Percentiles rank a stretch among this genome's conserved stretches.
phyloP scores from a whole-genome alignment of 2,797 vertebrate species.

The Microctenopoma steveboyesi region DNA sequence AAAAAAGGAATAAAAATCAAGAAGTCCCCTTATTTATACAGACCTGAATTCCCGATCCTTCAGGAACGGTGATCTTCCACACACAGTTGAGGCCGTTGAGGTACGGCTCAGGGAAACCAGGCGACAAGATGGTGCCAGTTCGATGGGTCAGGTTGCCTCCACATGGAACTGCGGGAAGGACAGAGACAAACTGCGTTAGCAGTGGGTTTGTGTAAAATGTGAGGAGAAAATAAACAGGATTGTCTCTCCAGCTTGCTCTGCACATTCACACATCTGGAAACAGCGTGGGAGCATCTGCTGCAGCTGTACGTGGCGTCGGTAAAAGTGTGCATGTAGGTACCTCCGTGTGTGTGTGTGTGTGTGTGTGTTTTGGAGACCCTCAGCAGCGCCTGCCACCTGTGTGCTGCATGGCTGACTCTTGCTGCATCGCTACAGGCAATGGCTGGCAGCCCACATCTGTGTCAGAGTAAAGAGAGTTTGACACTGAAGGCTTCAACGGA shows the following conservation, averaged over 20 bases:
- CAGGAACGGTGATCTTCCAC: conserved; percentile 97
- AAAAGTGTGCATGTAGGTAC: conserved; percentile 26
- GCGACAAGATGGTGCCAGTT: conserved; percentile 95
- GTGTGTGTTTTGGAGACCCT: conserved; percentile 56
- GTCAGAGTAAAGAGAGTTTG: conserved; percentile 44
- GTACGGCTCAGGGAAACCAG: conserved; percentile 97
- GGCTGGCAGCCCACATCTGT: conserved; percentile 63
- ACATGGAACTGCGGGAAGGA: conserved; percentile 88
- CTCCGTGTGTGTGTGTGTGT: neutral
- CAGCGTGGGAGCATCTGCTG: conserved; percentile 58
- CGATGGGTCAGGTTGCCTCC: conserved; percentile 95
- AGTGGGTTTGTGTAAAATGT: neutral
- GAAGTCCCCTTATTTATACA: conserved; percentile 3
- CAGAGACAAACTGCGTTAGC: conserved; percentile 37
- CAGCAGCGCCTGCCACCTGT: conserved; percentile 59
- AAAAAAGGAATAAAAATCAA: too few relatives aligned
- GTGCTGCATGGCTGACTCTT: conserved; percentile 50
- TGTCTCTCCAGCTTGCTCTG: conserved; percentile 39
- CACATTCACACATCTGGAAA: conserved; percentile 61
- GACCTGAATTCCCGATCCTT: conserved; percentile 98
- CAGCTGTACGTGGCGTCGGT: conserved; percentile 39
- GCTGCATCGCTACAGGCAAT: conserved; percentile 50
- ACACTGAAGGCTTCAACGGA: conserved; percentile 27
- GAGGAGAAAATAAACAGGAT: neutral
- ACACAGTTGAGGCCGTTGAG: conserved; percentile 98